Evolutionary conservation across 2,113 vertebrate genomes (phyloP).

Genomic region (Trematomus loennbergii): DNA sequence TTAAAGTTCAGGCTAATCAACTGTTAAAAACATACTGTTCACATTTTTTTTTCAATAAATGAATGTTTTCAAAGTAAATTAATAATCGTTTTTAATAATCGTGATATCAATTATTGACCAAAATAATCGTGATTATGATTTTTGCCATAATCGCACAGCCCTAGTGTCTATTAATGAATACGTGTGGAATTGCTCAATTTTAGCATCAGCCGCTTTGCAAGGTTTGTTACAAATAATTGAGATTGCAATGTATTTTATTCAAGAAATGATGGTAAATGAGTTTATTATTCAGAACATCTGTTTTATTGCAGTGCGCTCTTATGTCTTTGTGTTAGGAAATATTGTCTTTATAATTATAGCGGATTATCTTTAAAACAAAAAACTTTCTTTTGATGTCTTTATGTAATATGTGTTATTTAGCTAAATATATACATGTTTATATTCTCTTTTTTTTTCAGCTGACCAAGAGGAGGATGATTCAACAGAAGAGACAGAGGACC

Average conservation of each 20-base stretch:
- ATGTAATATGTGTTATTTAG: too few species aligned
- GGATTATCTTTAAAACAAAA: not conserved
- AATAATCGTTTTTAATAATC: too few species aligned
- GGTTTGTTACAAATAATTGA: not conserved
- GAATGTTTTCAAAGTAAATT: too few species aligned
- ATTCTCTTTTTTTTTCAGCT: constrained; percentile 39
- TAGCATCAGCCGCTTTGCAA: not conserved
- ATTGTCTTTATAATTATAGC: not conserved
- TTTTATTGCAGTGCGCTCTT: not conserved
- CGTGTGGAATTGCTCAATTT: not conserved
- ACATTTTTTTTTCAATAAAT: too few species aligned
- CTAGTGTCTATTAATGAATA: not conserved
- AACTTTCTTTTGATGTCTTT: not conserved
- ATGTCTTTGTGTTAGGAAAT: not conserved
- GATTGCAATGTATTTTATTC: not conserved
- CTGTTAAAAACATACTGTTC: too few species aligned
- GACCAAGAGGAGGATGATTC: constrained; percentile 31
- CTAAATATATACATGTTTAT: not conserved
- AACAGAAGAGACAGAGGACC: constrained; percentile 59
- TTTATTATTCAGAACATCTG: not conserved
- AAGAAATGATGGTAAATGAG: not conserved
- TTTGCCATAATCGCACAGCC: too few species aligned
- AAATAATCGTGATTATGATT: too few species aligned
- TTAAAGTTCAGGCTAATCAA: too few species aligned
- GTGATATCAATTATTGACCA: too few species aligned